Evolutionary conservation across 2,113 vertebrate species (phyloP), one percentile per base, ranked within the genome.

Genomic region (Sclerurus mexicanus): DNA sequence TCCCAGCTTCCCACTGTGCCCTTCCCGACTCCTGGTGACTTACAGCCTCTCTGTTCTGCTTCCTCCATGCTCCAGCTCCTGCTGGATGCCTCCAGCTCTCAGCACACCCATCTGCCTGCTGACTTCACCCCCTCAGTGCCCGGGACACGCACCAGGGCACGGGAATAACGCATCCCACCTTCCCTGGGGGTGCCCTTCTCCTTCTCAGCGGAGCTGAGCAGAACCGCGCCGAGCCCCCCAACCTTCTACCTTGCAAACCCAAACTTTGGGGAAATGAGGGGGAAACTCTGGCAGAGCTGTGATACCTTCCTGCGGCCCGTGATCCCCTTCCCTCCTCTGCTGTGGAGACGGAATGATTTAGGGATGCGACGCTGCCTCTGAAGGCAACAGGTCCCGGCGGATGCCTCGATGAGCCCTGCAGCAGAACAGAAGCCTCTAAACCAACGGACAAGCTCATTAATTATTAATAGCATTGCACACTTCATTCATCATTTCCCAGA

Each of bases 1-100:
- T 91, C 58, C 78, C 82, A 78, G 79, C 55, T 94, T 80, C 95
- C 93, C 79, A 88, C 95, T 93, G 87, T 73, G 93, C 87, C 69
- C 58, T 91, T 82, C 87, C 87, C 2, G 28, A 72, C 91, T 95
- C 95, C 94, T 18, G 84, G 93, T n/a, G 94, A 39, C 91, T 94
- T 64, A 25, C 20, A 37, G 87, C 52, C 62, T 93, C 90, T 90
- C 73, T 85, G 85, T 93, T 96, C 94, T 85, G 78, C 50, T 94
- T 97, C 91, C 78, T 88, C 90, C 91, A 30, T 2, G 2, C 82
- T 95, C 59, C 87, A 53, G 63, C 20, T 95, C 58, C 23, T 4
- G 19, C 63, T 8, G 63, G 82, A 67, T 91, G 93, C 90, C 67
- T 95, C 84, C 44, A 67, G 64, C 87, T 96, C 90, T 87, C 95